phyloP scores from a whole-genome alignment of 2,113 vertebrate species.

The Madoqua kirkii region DNA sequence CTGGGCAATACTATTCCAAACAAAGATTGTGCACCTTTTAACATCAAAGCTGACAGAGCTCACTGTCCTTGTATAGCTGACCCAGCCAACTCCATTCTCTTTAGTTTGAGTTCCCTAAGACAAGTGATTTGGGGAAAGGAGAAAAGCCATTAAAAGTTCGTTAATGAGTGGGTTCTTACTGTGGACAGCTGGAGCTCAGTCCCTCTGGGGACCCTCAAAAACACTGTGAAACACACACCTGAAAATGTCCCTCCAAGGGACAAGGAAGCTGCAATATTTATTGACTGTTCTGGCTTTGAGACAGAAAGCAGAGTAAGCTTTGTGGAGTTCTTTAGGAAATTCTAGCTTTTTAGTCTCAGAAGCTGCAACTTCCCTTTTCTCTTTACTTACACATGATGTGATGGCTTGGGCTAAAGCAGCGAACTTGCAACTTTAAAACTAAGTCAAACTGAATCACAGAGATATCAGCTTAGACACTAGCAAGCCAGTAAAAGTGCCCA shows the following conservation, averaged over 20 bases:
- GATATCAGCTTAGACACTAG: not conserved
- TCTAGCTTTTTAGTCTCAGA: slow-evolving; percentile 21
- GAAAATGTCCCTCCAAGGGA: not conserved
- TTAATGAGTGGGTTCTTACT: not conserved
- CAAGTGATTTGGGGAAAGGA: not conserved
- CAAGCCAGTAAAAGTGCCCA: not conserved
- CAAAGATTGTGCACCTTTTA: not conserved
- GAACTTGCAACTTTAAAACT: not conserved
- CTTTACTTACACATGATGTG: not conserved
- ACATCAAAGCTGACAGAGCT: not conserved
- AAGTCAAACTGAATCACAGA: not conserved
- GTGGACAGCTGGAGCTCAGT: not conserved
- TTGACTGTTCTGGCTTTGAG: not conserved
- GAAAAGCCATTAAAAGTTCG: not conserved
- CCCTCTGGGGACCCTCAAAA: not conserved
- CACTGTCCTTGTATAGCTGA: not conserved
- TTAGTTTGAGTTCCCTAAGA: slow-evolving; percentile 4
- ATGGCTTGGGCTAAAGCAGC: not conserved
- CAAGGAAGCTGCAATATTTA: slow-evolving; percentile 17
- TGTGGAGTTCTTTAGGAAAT: slow-evolving; percentile 19
- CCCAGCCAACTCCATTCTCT: not conserved
- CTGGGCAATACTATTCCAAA: not conserved
- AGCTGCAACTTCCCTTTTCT: not conserved
- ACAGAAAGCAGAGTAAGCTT: not conserved
- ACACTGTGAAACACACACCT: not conserved